Conservation (phyloP, 2,113 vertebrate species). For the Bathybates hornii region DNA sequence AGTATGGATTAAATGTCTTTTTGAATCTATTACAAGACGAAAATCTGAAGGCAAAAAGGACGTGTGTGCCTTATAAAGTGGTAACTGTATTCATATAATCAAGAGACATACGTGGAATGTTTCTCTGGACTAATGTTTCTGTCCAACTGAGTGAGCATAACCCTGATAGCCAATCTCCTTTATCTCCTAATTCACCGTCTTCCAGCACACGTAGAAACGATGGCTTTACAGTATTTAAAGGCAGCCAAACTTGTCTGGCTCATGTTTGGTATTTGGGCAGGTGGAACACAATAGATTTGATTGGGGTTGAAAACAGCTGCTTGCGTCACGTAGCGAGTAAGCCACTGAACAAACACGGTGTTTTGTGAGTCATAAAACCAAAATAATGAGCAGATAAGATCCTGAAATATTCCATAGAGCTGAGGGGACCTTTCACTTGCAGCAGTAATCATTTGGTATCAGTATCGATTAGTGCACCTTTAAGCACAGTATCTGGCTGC, state of each 20-base stretch:
- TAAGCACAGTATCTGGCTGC: neutral
- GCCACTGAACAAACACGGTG: neutral
- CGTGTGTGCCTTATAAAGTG: neutral
- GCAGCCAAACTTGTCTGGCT: neutral
- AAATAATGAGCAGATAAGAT: neutral
- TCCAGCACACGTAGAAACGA: neutral
- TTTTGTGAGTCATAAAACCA: neutral
- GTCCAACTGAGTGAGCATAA: neutral
- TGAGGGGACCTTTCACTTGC: neutral
- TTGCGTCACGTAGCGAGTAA: neutral
- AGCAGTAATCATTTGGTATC: neutral
- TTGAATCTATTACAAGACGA: fast-evolving
- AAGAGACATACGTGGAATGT: neutral
- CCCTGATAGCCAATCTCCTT: neutral
- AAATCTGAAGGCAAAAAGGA: neutral
- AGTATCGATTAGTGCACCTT: neutral
- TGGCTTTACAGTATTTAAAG: neutral
- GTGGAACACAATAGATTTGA: neutral
- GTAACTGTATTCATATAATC: neutral
- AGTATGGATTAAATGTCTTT: neutral
- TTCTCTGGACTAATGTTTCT: neutral
- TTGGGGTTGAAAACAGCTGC: neutral
- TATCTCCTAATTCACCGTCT: neutral
- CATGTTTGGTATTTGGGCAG: neutral
- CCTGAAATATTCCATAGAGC: neutral